Evolutionary conservation across 2,113 vertebrate genomes (phyloP), one percentile per base, ranked within the genome.

Genomic region (Tor tambroides): DNA sequence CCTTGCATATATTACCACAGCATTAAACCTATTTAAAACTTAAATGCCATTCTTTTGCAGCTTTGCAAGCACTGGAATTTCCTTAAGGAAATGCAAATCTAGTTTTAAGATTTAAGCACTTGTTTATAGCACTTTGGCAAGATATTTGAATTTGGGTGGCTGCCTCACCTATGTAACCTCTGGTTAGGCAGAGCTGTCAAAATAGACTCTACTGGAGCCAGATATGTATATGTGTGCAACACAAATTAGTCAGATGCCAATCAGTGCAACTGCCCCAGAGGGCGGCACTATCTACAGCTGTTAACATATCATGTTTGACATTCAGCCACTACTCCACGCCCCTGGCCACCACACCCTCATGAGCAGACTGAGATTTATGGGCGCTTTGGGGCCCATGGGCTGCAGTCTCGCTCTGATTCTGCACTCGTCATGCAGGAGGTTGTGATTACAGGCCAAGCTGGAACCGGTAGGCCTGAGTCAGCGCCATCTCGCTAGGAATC

Each of bases 251-350:
- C 76, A 90, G 83, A 90, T 92, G 56, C 51, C 90, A 86, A 80
- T 88, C 87, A 90, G 61, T 61, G 21, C 10, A n/a, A 80, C 51
- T 67, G 88, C 84, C 86, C 69, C 80, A 30, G 84, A 88, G 86
- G 51, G 79, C 59, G 63, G 85, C 85, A 87, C 84, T 76, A 81
- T 87, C 87, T 90, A 86, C 87, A 92, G 89, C 88, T 91, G 89
- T 89, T 85, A 86, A 71, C 80, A 87, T 89, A 91, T 91, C 89
- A 88, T 86, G 85, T 90, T 92, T 90, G 89, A 91, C 82, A 82
- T 86, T 63, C 83, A 87, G 79, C 56, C 72, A 80, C 65, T 61
- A n/a, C 41, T 59, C 81, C 85, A 43, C 26, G 41, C 59, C 61
- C 76, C 67, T 75, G 80, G 80, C 79, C 84, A 75, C 84, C 87